These are phyloP conservation scores for Opisthograptis luteolata DNA, from an alignment of 2,888 invertebrate species.

Conservation along the genomic window DNA sequence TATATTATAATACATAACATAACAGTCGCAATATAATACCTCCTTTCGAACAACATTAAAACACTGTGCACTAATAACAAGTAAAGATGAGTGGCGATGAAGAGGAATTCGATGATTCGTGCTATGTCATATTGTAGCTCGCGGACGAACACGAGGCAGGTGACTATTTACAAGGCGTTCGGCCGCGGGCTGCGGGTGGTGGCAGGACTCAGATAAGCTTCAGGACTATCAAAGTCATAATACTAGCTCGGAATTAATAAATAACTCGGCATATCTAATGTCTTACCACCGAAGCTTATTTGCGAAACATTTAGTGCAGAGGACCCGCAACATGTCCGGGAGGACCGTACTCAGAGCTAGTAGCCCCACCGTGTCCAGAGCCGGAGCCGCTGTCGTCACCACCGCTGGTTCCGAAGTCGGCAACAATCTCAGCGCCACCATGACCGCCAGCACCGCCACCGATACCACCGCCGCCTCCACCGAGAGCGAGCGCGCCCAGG, in stretches of 20 bases:
- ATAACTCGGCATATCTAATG: slow-evolving; percentile 52
- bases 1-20: slow-evolving; percentile 78
- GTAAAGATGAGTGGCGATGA: slow-evolving; percentile 70
- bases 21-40: slow-evolving; percentile 78
- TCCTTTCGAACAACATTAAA: slow-evolving; percentile 75
- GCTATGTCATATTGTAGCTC: slow-evolving; percentile 44
- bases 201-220: slow-evolving; percentile 41
- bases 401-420: slow-evolving; percentile 65
- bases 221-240: slow-evolving; percentile 14
- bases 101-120: slow-evolving; percentile 55
- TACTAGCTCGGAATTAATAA: slow-evolving; percentile 55
- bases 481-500: slow-evolving; percentile 53
- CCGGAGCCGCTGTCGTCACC: slow-evolving; percentile 56
- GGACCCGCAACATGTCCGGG: slow-evolving; percentile 80
- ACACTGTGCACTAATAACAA: slow-evolving; percentile 83
- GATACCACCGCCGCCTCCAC: slow-evolving; percentile 52
- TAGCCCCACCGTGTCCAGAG: slow-evolving; percentile 63
- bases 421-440: slow-evolving; percentile 60
- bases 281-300: slow-evolving; percentile 57
- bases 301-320: slow-evolving; percentile 64
- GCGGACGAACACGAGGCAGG: slow-evolving; percentile 57
- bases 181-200: slow-evolving; percentile 50
- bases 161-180: slow-evolving; percentile 74
- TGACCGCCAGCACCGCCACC: slow-evolving; percentile 53
- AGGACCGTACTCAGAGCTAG: slow-evolving; percentile 80